These are phyloP conservation scores for Siphlonurus alternatus DNA, from an alignment of 2,888 invertebrate species.

Conservation along the genomic window DNA sequence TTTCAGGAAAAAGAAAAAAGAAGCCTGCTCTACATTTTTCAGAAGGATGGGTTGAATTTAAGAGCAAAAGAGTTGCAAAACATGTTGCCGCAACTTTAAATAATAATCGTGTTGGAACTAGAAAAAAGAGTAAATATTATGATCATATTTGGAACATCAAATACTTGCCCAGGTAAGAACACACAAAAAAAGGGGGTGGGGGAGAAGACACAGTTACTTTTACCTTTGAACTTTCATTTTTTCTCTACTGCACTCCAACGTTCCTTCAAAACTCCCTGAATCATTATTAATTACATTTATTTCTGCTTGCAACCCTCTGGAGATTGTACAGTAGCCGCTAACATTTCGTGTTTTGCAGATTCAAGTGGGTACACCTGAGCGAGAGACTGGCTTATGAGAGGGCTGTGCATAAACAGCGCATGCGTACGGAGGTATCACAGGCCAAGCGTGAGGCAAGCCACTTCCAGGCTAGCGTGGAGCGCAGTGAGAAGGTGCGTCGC, in stretches of 20 bases:
- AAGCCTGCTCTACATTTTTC: conserved; percentile 43
- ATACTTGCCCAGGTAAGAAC: conserved; percentile 62
- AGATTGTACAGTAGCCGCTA: no score
- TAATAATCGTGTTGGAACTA: conserved; percentile 68
- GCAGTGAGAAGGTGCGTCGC: conserved; percentile 39
- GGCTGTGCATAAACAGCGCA: conserved; percentile 70
- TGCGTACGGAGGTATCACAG: conserved; percentile 73
- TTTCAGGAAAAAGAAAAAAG: conserved; percentile 20
- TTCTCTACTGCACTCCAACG: not conserved
- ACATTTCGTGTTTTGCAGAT: no score
- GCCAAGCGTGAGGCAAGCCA: conserved; percentile 82
- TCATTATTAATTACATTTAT: no score
- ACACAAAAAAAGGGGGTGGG: no score
- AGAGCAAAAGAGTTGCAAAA: conserved; percentile 75
- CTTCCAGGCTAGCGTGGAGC: conserved; percentile 67
- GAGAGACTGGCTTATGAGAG: conserved; percentile 87
- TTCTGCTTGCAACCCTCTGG: no score
- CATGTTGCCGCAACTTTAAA: conserved; percentile 69
- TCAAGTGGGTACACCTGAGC: conserved; percentile 91
- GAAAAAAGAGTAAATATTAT: conserved; percentile 71
- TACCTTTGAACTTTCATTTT: no score
- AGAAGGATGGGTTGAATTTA: conserved; percentile 95
- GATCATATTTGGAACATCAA: conserved; percentile 93
- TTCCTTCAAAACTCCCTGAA: no score
- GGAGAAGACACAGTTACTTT: no score